Base-by-base conservation (phyloP, 2,888 invertebrate genomes). In the Megamerina dolium region DNA sequence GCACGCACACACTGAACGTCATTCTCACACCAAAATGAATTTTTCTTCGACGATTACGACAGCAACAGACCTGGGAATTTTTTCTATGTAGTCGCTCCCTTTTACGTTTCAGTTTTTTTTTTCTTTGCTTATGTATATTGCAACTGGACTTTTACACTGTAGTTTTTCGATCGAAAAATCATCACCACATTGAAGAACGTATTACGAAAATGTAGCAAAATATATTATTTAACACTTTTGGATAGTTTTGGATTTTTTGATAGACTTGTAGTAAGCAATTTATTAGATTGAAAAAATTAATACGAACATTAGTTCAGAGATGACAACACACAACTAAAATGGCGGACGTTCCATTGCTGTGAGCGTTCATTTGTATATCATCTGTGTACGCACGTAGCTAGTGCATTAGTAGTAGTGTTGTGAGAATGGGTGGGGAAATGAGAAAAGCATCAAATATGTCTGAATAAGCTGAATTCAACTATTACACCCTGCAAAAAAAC, bases 291-390 rank as follows among this genome's bases (percentile, higher is more conserved):
- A 48, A 52, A 55, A 52, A 48, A 55, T 54, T 31, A 45, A 46
- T 47, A 47, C 51, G 53, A 46, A 52, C 55, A 50, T 53, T 46
- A 50, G 55, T 47, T 55, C 48, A 55, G 55, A 59, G 57, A 53
- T 58, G 61, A 61, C 59, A 61, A 61, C 62, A 63, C 63, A 62
- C 64, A 64, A 60, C 60, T 63, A 63, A 64, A 60, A 66, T 64
- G 64, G 64, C 63, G 61, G 59, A 54, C 49, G 50, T 50, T 55
- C 55, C 50, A n/a, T n/a, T 37, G 37, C 38, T 41, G 48, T 48
- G 49, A 46, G 53, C 43, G 51, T 50, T 48, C 30, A 36, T 31
- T 40, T 40, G 34, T n/a, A n/a, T 26, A 19, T 37, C 27, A 41
- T 38, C 19, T 23, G 54, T 57, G 53, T 53, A 50, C 49, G 56